Evolutionary conservation across 2,888 invertebrate genomes (phyloP).

Genomic region (Eupithecia pulchellata): DNA sequence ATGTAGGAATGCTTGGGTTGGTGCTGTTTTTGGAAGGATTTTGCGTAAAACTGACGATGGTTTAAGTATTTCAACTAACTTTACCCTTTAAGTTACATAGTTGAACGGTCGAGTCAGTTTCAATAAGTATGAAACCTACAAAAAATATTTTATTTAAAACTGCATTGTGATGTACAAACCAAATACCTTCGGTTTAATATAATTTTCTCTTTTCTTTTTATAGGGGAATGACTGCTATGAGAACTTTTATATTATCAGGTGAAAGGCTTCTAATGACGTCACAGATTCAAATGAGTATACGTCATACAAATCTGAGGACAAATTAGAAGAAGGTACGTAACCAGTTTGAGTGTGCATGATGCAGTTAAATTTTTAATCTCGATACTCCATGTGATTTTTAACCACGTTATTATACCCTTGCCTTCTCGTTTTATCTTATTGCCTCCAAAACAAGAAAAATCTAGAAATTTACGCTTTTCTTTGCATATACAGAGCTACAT

Average conservation of each 20-base stretch:
- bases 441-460: background rate
- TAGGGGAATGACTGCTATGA: too few relatives aligned
- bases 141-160: too few relatives aligned
- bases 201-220: too few relatives aligned
- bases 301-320: background rate
- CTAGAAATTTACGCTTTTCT: background rate
- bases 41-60: background rate
- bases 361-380: background rate
- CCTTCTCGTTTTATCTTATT: background rate
- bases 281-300: too few relatives aligned
- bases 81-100: too few relatives aligned
- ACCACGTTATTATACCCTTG: too few relatives aligned
- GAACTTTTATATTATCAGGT: too few relatives aligned
- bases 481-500: conserved; percentile 32
- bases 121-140: too few relatives aligned
- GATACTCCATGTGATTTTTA: background rate
- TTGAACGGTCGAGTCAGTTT: too few relatives aligned
- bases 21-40: background rate
- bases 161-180: too few relatives aligned
- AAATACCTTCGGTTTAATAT: too few relatives aligned
- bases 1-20: background rate
- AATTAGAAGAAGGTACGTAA: background rate
- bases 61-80: background rate
- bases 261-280: too few relatives aligned
- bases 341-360: background rate